Conservation (phyloP, 2,888 invertebrate species). For the Spodoptera exigua region DNA sequence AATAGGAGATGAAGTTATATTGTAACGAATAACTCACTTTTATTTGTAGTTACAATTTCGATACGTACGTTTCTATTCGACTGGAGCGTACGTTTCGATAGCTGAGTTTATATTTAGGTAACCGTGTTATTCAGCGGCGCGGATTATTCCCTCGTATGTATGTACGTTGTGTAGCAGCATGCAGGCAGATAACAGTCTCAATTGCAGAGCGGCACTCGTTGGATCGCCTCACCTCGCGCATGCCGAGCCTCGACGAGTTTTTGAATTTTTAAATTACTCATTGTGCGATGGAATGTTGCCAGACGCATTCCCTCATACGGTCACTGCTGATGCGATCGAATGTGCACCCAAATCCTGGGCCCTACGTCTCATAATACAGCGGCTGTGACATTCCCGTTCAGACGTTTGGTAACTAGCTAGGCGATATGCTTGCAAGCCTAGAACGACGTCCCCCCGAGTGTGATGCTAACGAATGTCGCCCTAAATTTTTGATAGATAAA, state of each 20-base stretch:
- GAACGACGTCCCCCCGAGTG: constrained; percentile 81
- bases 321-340: constrained; percentile 71
- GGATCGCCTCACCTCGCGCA: constrained; percentile 83
- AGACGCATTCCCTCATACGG: constrained; percentile 72
- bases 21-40: constrained; percentile 59
- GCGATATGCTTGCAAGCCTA: constrained; percentile 79
- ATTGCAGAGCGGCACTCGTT: constrained; percentile 84
- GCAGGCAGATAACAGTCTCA: constrained; percentile 85
- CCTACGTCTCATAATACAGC: constrained; percentile 77
- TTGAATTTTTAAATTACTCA: constrained; percentile 90
- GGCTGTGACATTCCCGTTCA: constrained; percentile 56
- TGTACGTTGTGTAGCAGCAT: constrained; percentile 64
- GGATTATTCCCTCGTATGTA: constrained; percentile 68
- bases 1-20: constrained; percentile 58
- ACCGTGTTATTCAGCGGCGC: constrained; percentile 74
- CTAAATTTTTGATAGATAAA: constrained; percentile 86
- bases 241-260: constrained; percentile 86
- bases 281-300: constrained; percentile 88
- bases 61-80: constrained; percentile 58
- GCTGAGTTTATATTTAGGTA: constrained; percentile 71
- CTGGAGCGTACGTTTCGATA: constrained; percentile 59
- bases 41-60: constrained; percentile 69
- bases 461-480: constrained; percentile 85
- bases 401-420: constrained; percentile 65
- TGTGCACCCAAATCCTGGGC: constrained; percentile 76